phyloP scores from a whole-genome alignment of 2,888 invertebrate species.

The Monoplex corrugatus region DNA sequence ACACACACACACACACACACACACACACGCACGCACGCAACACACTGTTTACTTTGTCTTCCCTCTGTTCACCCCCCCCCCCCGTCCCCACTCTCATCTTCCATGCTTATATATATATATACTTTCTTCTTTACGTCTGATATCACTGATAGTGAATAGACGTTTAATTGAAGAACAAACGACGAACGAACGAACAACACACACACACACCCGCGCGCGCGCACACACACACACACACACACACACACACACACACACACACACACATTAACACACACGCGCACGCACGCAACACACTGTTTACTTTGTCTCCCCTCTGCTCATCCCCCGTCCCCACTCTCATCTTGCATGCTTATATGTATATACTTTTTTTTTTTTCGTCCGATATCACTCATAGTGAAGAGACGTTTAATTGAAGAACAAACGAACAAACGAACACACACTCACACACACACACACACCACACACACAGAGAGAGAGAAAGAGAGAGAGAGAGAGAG shows the following conservation, averaged over 20 bases:
- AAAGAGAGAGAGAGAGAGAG: neutral
- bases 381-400: no score
- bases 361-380: no score
- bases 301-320: neutral
- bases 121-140: no score
- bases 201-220: slow-evolving; percentile 19
- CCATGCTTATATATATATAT: no score
- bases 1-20: neutral
- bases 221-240: slow-evolving; percentile 30
- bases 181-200: no score
- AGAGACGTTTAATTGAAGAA: no score
- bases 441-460: neutral
- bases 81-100: neutral
- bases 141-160: no score
- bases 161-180: no score
- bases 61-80: neutral
- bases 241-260: slow-evolving; percentile 38
- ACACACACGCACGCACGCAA: neutral
- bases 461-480: neutral
- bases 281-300: neutral
- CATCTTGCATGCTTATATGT: neutral
- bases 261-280: slow-evolving; percentile 24
- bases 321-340: neutral
- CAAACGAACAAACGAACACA: neutral
- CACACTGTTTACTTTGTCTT: neutral